Percentiles rank a stretch among this genome's conserved stretches.
phyloP scores from a whole-genome alignment of 1,140 invertebrate genomes.

The Leptinotarsa defecta region DNA sequence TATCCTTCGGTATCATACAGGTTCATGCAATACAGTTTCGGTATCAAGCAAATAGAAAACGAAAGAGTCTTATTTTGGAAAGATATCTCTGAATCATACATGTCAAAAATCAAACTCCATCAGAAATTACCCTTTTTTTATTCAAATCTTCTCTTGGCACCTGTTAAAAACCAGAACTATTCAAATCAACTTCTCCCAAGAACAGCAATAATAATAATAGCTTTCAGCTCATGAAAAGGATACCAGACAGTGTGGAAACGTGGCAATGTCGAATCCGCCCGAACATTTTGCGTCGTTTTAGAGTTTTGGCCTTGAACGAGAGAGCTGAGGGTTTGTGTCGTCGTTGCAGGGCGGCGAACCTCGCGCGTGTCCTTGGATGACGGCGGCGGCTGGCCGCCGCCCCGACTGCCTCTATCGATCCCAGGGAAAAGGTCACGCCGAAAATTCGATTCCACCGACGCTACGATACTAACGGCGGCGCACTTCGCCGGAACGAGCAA shows the following conservation, averaged over 20 bases:
- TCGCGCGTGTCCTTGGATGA: constrained; percentile 29
- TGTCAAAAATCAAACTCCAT: no score
- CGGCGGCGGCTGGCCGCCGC: constrained; percentile 30
- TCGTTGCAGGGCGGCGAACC: constrained; percentile 26
- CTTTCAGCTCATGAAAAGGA: neutral
- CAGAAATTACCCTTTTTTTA: no score
- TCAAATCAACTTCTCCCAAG: neutral
- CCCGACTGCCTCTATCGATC: constrained; percentile 43
- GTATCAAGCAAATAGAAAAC: no score
- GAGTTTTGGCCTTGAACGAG: constrained; percentile 35
- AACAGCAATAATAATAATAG: neutral
- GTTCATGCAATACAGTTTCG: no score
- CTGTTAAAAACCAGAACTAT: no score
- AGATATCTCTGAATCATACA: no score
- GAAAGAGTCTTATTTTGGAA: no score
- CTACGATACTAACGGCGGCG: neutral
- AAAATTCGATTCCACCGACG: neutral
- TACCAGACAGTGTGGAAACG: neutral
- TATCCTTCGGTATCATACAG: no score
- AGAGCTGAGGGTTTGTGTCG: constrained; percentile 18
- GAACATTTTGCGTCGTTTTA: constrained; percentile 6
- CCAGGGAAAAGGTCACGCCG: constrained; percentile 31
- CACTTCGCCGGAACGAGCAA: constrained; percentile 4
- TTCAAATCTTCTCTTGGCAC: no score
- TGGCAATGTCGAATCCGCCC: constrained; percentile 1